A percentile compares a stretch with the other conserved stretches of the same genome.
Conservation (phyloP, 2,113 vertebrate species). For the Tetraodon nigroviridis region DNA sequence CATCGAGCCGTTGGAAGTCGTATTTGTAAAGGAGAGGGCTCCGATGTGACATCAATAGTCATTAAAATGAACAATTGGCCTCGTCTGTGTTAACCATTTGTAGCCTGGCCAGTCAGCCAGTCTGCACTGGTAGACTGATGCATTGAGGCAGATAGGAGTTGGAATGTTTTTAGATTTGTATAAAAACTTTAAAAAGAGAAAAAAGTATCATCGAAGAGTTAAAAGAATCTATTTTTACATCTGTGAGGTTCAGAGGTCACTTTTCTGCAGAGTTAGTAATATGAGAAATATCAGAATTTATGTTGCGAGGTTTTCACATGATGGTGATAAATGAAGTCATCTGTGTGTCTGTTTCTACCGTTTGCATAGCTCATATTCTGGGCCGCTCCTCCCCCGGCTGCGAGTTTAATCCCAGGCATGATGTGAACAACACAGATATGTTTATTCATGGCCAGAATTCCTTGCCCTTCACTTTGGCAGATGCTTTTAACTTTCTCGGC, state of each 20-base stretch:
- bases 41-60: constrained; percentile 47
- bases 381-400: constrained; percentile 4
- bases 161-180: neutral
- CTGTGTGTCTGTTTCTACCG: constrained; percentile 4
- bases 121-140: no score
- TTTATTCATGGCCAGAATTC: constrained; percentile 76
- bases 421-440: constrained; percentile 83
- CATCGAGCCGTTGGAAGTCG: constrained; percentile 36
- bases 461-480: constrained; percentile 54
- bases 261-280: neutral
- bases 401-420: constrained; percentile 66
- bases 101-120: neutral
- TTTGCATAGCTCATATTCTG: neutral
- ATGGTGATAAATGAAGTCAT: constrained; percentile 14
- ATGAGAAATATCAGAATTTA: constrained; percentile 9
- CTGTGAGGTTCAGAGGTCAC: neutral
- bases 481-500: constrained; percentile 28
- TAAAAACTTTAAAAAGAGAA: neutral
- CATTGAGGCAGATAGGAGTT: neutral
- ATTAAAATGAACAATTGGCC: constrained; percentile 49
- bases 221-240: neutral
- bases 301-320: neutral
- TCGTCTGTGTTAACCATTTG: constrained; percentile 8
- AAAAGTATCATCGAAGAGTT: neutral
- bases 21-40: constrained; percentile 50